phyloP scores from a whole-genome alignment of 2,113 vertebrate genomes.

The Alces alces region DNA sequence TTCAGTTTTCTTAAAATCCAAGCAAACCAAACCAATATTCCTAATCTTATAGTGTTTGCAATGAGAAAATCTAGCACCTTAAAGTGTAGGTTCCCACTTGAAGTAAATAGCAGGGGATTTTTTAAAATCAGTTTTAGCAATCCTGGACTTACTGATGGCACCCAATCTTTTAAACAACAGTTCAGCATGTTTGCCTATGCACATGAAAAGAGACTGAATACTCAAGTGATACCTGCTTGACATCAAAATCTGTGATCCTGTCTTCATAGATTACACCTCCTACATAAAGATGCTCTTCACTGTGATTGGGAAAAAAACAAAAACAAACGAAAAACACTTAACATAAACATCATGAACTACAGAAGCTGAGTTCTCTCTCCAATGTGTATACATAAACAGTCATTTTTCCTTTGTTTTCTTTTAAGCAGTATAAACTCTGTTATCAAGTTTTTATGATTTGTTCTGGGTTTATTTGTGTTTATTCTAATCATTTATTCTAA shows the following conservation, averaged over 20 bases:
- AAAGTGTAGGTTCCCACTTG: not conserved
- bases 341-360: rapidly evolving
- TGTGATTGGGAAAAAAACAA: rapidly evolving
- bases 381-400: not conserved
- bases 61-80: not conserved
- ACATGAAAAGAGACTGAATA: rapidly evolving
- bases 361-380: not conserved
- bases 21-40: not conserved
- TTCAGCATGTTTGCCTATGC: rapidly evolving
- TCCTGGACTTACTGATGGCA: not conserved
- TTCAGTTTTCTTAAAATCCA: not conserved
- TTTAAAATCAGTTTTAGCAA: not conserved
- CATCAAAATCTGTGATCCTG: too few species aligned
- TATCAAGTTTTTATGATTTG: not conserved
- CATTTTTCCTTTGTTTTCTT: not conserved
- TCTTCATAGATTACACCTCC: rapidly evolving
- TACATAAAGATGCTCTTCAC: too few species aligned
- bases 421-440: not conserved
- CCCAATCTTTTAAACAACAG: not conserved
- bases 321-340: too few species aligned
- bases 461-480: not conserved
- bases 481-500: not conserved
- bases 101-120: not conserved
- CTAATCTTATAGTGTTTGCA: not conserved
- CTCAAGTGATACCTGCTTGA: too few species aligned